phyloP scores from a whole-genome alignment of 64 coral and sea anemone genomes.

The Montipora cactus region DNA sequence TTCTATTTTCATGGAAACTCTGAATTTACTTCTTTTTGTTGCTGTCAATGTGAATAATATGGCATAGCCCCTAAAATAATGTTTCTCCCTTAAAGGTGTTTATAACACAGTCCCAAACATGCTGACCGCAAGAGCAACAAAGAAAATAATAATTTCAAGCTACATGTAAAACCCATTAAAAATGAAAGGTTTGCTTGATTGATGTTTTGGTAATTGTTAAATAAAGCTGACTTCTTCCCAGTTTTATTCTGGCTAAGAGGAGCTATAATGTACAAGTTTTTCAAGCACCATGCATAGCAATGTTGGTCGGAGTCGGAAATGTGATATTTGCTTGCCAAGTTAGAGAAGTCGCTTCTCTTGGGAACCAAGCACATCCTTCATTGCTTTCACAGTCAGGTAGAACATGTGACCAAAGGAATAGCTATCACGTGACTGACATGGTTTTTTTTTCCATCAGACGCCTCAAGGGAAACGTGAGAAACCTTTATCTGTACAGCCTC shows the following conservation, averaged over 20 bases:
- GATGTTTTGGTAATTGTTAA: constrained; percentile 8
- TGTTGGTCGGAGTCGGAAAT: not conserved
- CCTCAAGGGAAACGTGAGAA: constrained; percentile 52
- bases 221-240: not conserved
- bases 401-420: constrained; percentile 63
- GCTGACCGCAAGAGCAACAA: too few relatives aligned
- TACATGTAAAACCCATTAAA: too few relatives aligned
- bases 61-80: too few relatives aligned
- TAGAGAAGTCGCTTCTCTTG: constrained; percentile 49
- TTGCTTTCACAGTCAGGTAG: constrained; percentile 38
- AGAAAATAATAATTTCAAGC: too few relatives aligned
- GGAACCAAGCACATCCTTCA: not conserved
- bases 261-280: not conserved
- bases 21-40: too few relatives aligned
- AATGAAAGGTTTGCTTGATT: too few relatives aligned
- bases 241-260: not conserved
- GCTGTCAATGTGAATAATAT: too few relatives aligned
- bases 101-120: too few relatives aligned
- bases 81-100: too few relatives aligned
- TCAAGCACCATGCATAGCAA: not conserved
- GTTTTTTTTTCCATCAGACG: constrained; percentile 19
- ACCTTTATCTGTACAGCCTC: constrained; percentile 49
- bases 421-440: not conserved
- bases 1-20: too few relatives aligned
- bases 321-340: constrained; percentile 25